phyloP scores from a whole-genome alignment of 64 coral and sea anemone species.

The Dendrophyllia cribrosa region DNA sequence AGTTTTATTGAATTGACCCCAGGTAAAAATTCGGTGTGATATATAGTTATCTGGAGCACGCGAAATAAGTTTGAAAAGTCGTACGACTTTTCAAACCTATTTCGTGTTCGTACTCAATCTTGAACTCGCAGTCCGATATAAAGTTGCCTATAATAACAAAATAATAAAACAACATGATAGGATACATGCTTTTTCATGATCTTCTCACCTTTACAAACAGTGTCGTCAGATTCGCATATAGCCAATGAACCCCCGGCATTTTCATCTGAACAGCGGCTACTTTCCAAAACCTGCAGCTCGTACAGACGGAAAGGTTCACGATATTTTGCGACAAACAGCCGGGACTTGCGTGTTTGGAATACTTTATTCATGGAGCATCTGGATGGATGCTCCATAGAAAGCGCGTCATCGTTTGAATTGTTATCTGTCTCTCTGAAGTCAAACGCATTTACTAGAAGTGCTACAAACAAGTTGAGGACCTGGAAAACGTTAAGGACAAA shows the following conservation, averaged over 20 bases:
- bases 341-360: slow-evolving; percentile 15
- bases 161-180: no score
- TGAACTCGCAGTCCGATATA: no score
- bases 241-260: neutral
- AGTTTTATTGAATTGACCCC: no score
- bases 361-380: neutral
- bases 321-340: slow-evolving; percentile 28
- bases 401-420: neutral
- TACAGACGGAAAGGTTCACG: slow-evolving; percentile 37
- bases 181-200: no score
- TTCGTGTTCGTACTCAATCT: no score
- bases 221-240: neutral
- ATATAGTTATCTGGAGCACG: no score
- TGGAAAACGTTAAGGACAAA: slow-evolving; percentile 15
- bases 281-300: slow-evolving; percentile 53
- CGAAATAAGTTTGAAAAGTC: no score
- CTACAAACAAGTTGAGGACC: slow-evolving; percentile 72
- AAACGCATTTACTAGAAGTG: slow-evolving; percentile 63
- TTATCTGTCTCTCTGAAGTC: slow-evolving; percentile 63
- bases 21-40: no score
- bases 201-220: neutral
- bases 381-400: neutral
- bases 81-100: no score
- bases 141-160: no score
- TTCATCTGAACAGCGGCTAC: neutral